A percentile compares a stretch with the other conserved stretches of the same genome.
Evolutionary conservation across 1,140 invertebrate species (phyloP).

Genomic region (Colletes latitarsis): DNA sequence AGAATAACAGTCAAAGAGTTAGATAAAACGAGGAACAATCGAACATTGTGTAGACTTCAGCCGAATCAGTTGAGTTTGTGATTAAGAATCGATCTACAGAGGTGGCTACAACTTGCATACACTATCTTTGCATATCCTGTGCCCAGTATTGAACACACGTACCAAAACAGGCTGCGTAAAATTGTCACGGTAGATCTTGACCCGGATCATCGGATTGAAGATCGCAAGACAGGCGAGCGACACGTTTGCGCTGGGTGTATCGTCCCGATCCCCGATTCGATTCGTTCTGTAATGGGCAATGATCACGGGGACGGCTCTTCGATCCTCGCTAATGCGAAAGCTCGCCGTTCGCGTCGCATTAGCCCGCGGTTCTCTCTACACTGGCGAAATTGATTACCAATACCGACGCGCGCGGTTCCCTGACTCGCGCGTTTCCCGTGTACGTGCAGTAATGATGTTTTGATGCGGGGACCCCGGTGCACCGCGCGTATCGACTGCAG

Average conservation of each 20-base stretch:
- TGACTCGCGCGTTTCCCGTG: conserved; percentile 62
- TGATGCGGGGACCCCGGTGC: conserved; percentile 77
- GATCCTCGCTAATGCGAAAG: conserved; percentile 61
- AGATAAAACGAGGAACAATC: too few species aligned
- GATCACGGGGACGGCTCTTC: conserved; percentile 71
- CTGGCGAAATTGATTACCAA: conserved; percentile 79
- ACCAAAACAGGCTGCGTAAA: too few species aligned
- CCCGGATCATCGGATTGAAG: neutral
- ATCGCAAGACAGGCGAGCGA: neutral
- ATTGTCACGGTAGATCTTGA: too few species aligned
- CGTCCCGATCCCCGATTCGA: conserved; percentile 36
- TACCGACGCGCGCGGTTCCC: conserved; percentile 72
- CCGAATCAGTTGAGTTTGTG: too few species aligned
- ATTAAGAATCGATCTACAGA: too few species aligned
- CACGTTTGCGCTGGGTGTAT: neutral
- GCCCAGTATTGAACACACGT: too few species aligned
- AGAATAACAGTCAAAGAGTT: too few species aligned
- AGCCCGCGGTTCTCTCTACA: conserved; percentile 66
- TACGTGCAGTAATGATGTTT: conserved; percentile 80
- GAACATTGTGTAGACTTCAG: too few species aligned
- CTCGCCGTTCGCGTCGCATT: conserved; percentile 72
- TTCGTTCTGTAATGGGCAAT: conserved; percentile 72
- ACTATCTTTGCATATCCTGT: too few species aligned
- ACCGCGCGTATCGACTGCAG: conserved; percentile 77
- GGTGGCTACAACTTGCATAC: too few species aligned